Conservation (phyloP, 2,113 vertebrate species). For the Catagonus wagneri region DNA sequence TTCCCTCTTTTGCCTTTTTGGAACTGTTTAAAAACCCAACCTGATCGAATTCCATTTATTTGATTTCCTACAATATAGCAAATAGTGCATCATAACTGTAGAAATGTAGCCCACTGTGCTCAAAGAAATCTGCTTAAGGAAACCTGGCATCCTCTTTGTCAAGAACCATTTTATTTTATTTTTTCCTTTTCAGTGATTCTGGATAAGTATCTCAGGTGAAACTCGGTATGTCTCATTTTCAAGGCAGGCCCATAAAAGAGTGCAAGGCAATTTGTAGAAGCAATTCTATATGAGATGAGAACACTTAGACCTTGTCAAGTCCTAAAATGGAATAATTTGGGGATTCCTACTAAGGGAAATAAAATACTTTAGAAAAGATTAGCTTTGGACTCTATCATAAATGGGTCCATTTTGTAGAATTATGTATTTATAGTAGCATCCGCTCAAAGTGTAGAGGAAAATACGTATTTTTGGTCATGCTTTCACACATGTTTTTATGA, state of each 20-base stretch:
- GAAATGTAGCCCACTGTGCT: background rate
- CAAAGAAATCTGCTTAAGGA: background rate
- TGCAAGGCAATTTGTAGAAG: background rate
- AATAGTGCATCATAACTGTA: accelerated
- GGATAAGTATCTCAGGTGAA: background rate
- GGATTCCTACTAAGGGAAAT: background rate
- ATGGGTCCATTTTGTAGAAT: background rate
- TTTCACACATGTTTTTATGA: background rate
- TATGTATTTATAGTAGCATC: background rate
- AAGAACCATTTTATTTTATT: background rate
- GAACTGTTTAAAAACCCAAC: background rate
- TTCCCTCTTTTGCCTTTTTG: background rate
- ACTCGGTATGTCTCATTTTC: background rate
- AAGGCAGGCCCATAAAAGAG: background rate
- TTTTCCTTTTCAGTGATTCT: background rate
- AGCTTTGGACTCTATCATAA: background rate
- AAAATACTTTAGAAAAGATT: background rate
- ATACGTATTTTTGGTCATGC: background rate
- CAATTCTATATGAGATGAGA: no score
- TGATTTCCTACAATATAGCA: background rate
- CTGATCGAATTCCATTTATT: background rate
- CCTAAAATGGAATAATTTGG: background rate
- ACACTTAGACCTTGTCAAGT: background rate
- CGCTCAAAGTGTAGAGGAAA: no score
- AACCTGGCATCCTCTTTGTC: background rate